These are phyloP conservation scores for Hemibagrus wyckioides DNA, from an alignment of 2,113 vertebrate species.

Conservation along the genomic window DNA sequence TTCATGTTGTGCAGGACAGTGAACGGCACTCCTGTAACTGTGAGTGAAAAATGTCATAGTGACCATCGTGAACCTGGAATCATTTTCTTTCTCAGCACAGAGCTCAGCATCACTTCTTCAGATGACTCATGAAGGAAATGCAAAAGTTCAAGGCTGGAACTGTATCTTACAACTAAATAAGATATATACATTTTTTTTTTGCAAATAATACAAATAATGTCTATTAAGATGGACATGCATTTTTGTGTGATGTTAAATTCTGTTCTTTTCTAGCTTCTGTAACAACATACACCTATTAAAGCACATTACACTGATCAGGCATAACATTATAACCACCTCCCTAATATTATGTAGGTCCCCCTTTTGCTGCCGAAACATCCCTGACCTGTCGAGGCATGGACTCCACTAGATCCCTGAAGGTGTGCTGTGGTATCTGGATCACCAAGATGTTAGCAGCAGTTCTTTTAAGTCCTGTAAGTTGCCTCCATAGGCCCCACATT, in stretches of 20 bases:
- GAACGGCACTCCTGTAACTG: background rate
- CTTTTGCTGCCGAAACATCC: too few relatives aligned
- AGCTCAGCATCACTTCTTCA: background rate
- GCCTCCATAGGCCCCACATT: too few relatives aligned
- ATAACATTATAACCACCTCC: too few relatives aligned
- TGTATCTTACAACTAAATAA: background rate
- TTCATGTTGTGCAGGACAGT: background rate
- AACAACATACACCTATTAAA: background rate
- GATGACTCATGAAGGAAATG: background rate
- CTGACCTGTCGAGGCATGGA: too few relatives aligned
- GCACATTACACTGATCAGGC: background rate
- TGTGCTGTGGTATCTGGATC: too few relatives aligned
- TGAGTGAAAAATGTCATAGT: background rate
- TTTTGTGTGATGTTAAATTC: background rate
- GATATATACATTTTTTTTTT: background rate
- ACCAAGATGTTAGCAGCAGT: too few relatives aligned
- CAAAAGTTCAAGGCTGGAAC: background rate
- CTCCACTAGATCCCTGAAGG: too few relatives aligned
- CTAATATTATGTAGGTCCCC: too few relatives aligned
- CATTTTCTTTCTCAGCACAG: background rate
- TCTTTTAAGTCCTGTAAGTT: too few relatives aligned
- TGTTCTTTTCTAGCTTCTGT: background rate
- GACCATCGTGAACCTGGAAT: background rate
- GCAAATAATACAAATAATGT: background rate
- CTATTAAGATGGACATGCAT: background rate